Percentiles rank a stretch among this genome's conserved stretches.
phyloP scores from a whole-genome alignment of 2,113 vertebrate species.

The Recurvirostra avosetta region DNA sequence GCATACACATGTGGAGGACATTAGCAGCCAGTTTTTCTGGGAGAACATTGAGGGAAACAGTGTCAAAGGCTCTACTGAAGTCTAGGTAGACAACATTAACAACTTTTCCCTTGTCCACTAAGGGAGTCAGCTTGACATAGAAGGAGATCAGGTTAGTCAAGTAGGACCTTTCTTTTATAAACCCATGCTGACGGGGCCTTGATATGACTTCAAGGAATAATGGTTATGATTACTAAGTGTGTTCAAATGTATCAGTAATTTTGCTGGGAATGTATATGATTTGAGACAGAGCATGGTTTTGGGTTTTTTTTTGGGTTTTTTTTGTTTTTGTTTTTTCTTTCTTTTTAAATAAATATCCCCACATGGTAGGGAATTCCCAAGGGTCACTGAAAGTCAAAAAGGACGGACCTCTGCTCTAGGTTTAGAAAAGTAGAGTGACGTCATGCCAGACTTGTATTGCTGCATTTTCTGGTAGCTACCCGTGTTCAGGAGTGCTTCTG shows the following conservation, averaged over 20 bases:
- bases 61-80: neutral
- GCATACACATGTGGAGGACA: too few relatives aligned
- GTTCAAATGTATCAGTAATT: neutral
- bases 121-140: neutral
- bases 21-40: too few relatives aligned
- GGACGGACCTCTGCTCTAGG: neutral
- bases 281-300: neutral
- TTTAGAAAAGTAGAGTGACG: neutral
- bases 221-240: neutral
- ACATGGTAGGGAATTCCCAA: neutral
- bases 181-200: neutral
- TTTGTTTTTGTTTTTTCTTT: neutral
- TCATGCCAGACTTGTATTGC: neutral
- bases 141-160: neutral
- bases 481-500: neutral
- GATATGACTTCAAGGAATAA: neutral
- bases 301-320: too few relatives aligned
- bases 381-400: neutral
- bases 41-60: too few relatives aligned
- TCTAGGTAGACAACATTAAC: neutral
- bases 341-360: neutral
- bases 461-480: neutral
- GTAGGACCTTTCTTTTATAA: neutral
- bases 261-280: neutral
- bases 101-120: neutral